phyloP scores from a whole-genome alignment of 2,113 vertebrate genomes.

The Parotia lawesii region DNA sequence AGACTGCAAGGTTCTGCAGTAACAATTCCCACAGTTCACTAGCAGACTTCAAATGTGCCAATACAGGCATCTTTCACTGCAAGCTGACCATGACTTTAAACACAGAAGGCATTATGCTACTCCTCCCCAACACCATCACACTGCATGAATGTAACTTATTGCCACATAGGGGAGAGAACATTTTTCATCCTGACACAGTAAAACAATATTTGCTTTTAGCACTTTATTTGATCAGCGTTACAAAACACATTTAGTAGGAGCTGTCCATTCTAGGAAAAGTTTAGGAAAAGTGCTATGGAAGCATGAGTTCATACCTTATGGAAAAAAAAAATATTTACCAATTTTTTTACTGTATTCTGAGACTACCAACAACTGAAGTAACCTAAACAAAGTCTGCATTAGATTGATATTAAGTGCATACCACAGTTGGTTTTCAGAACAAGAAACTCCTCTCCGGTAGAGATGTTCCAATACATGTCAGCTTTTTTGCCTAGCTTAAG shows the following conservation, averaged over 20 bases:
- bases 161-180: accelerated
- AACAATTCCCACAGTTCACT: not conserved
- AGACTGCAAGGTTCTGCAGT: not conserved
- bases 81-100: not conserved
- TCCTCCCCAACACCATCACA: not conserved
- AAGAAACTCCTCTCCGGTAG: not conserved
- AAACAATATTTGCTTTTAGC: not conserved
- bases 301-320: not conserved
- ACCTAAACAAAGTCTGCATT: not conserved
- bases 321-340: not conserved
- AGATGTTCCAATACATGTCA: not conserved
- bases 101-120: not conserved
- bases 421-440: not conserved
- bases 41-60: not conserved
- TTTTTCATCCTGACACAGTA: not conserved
- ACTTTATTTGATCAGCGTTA: not conserved
- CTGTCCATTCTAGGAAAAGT: not conserved
- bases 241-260: not conserved
- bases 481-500: not conserved
- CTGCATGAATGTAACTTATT: not conserved
- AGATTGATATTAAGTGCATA: not conserved
- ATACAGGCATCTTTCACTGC: not conserved
- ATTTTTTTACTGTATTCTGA: not conserved
- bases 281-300: not conserved
- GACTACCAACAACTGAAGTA: not conserved